A percentile compares a stretch with the other conserved stretches of the same genome.
These are phyloP conservation scores for Gadopsis bispinosus DNA, from an alignment of 2,797 vertebrate species.

Conservation along the genomic window DNA sequence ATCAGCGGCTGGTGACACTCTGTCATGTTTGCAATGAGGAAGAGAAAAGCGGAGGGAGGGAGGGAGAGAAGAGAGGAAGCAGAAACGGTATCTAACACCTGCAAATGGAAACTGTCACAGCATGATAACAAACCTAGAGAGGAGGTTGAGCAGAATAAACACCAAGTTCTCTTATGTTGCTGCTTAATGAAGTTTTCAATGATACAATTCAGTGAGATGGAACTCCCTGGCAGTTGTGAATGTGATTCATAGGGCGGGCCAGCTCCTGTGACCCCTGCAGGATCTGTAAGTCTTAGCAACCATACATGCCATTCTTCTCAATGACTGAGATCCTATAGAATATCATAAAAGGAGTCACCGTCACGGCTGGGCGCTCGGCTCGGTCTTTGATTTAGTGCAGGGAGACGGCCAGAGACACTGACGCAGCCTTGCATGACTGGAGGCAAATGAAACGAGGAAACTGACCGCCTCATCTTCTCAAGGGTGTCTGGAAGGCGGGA, in stretches of 20 bases:
- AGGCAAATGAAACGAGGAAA: constrained; percentile 74
- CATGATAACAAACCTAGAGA: constrained; percentile 74
- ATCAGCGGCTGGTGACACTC: constrained; percentile 69
- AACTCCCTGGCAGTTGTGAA: constrained; percentile 45
- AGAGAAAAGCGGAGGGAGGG: not conserved
- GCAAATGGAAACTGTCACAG: constrained; percentile 81
- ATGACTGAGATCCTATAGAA: constrained; percentile 59
- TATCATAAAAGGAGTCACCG: constrained; percentile 79
- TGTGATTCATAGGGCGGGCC: constrained; percentile 16
- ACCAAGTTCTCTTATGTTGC: constrained; percentile 64
- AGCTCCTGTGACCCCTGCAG: constrained; percentile 39
- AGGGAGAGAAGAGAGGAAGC: constrained; percentile 38
- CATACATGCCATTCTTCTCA: constrained; percentile 45
- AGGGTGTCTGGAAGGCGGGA: constrained; percentile 41
- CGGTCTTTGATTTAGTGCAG: constrained; percentile 72
- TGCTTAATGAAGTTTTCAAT: constrained; percentile 73
- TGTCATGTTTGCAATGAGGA: constrained; percentile 69
- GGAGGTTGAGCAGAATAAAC: constrained; percentile 73
- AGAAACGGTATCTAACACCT: constrained; percentile 73
- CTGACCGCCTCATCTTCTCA: constrained; percentile 67
- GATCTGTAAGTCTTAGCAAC: constrained; percentile 39
- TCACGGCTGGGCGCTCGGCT: constrained; percentile 61
- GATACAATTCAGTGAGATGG: constrained; percentile 50
- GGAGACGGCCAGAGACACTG: constrained; percentile 55
- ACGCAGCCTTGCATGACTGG: constrained; percentile 66